Evolutionary conservation across 2,888 invertebrate species (phyloP).

Genomic region (Pristionchus maxplancki): DNA sequence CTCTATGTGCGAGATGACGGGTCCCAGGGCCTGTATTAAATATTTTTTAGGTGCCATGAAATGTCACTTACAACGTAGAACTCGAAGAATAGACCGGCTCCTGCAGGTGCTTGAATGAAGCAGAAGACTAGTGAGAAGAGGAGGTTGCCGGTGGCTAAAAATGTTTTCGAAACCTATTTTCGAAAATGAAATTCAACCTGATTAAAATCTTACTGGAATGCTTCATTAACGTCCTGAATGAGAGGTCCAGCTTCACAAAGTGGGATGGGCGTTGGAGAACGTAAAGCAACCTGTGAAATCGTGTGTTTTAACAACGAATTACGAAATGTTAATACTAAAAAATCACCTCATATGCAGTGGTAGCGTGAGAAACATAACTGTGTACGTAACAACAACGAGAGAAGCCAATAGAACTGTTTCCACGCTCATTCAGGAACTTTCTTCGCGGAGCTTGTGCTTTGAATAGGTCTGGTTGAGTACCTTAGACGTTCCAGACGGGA

Average conservation of each 20-base stretch:
- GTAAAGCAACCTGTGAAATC: not conserved
- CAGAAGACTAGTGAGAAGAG: not conserved
- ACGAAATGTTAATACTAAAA: not conserved
- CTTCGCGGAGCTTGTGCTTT: too few species aligned
- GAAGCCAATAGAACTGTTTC: not conserved
- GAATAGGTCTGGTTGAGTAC: too few species aligned
- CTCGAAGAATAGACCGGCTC: not conserved
- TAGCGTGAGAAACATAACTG: not conserved
- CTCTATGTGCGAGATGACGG: not conserved
- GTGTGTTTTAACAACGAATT: not conserved
- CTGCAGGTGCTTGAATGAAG: not conserved
- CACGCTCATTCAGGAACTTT: not conserved
- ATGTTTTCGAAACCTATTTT: too few species aligned
- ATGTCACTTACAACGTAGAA: not conserved
- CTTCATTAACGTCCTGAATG: not conserved
- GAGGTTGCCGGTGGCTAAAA: not conserved
- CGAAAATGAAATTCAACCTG: not conserved
- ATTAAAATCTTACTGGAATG: not conserved
- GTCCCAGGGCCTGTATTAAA: not conserved
- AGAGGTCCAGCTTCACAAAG: not conserved
- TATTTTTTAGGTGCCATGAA: not conserved
- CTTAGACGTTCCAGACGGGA: not conserved
- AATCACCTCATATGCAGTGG: not conserved
- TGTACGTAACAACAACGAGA: not conserved
- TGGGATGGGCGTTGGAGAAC: not conserved